Percentiles rank a stretch among this genome's conserved stretches.
phyloP scores from a whole-genome alignment of 1,140 invertebrate species.

The Zaprionus ghesquierei region DNA sequence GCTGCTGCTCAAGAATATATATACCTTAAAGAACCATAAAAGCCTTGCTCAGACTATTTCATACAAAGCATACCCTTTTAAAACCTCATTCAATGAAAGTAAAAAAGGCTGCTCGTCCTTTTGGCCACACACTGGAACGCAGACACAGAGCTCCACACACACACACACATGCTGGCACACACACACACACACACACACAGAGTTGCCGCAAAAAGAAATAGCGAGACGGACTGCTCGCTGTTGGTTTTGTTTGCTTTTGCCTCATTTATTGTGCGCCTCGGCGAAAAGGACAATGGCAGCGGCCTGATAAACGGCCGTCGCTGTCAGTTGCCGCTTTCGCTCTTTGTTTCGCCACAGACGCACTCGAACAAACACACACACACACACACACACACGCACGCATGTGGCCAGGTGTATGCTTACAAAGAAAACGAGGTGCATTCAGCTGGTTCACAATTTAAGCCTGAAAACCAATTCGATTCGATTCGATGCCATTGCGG shows the following conservation, averaged over 20 bases:
- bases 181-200: slow-evolving; percentile 8
- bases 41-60: background rate
- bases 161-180: background rate
- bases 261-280: slow-evolving; percentile 67
- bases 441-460: background rate
- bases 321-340: slow-evolving; percentile 19
- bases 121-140: slow-evolving; percentile 28
- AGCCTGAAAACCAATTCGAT: background rate
- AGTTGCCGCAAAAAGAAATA: slow-evolving; percentile 4
- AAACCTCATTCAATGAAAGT: background rate
- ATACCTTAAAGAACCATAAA: no score
- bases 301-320: slow-evolving; percentile 36
- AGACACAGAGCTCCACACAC: background rate
- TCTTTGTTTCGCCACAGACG: background rate
- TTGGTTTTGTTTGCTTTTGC: slow-evolving; percentile 73
- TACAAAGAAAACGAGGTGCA: background rate
- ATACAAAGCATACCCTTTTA: background rate
- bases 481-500: background rate
- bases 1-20: no score
- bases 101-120: slow-evolving; percentile 63
- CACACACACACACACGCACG: background rate
- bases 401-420: background rate
- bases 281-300: slow-evolving; percentile 33
- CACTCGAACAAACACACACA: slow-evolving; percentile 16
- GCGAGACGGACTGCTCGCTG: slow-evolving; percentile 33